These are phyloP conservation scores for Macaca mulatta DNA, from an alignment of 2,113 vertebrate genomes.

Conservation along the genomic window DNA sequence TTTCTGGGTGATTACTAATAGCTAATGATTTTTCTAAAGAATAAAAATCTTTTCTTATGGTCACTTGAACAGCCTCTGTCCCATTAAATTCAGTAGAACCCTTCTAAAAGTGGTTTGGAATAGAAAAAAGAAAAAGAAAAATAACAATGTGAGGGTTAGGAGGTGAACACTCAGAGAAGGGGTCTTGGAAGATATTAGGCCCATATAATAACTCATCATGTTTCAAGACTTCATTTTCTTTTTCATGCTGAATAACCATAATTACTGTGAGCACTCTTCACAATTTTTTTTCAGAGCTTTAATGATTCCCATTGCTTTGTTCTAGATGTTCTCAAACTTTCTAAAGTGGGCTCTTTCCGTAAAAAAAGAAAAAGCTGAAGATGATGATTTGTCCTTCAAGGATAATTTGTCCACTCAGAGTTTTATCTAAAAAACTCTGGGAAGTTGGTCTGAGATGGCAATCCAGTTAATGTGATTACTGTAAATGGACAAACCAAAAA, in stretches of 20 bases:
- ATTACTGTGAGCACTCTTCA: neutral
- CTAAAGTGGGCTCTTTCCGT: neutral
- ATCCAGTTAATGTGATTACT: neutral
- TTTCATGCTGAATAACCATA: neutral
- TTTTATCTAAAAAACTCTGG: neutral
- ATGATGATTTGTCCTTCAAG: too few species aligned
- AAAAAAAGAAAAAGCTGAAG: neutral
- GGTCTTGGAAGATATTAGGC: neutral
- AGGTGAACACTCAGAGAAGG: neutral
- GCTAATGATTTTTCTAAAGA: neutral
- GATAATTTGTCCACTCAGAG: neutral
- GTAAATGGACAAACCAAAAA: neutral
- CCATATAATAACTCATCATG: neutral
- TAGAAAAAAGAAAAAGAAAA: too few species aligned
- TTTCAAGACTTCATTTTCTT: neutral
- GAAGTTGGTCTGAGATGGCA: neutral
- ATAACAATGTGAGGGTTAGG: rapidly evolving
- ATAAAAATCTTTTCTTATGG: neutral
- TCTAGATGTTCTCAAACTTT: neutral
- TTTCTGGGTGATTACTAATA: neutral
- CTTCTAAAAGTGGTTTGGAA: neutral
- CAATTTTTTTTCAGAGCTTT: neutral
- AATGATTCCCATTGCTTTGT: neutral
- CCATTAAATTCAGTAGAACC: neutral
- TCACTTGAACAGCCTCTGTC: neutral